A percentile compares a stretch with the other conserved stretches of the same genome.
Evolutionary conservation across 53 echinoderm and acorn worm genomes (phyloP).

Genomic region (Temnopleurus reevesii): DNA sequence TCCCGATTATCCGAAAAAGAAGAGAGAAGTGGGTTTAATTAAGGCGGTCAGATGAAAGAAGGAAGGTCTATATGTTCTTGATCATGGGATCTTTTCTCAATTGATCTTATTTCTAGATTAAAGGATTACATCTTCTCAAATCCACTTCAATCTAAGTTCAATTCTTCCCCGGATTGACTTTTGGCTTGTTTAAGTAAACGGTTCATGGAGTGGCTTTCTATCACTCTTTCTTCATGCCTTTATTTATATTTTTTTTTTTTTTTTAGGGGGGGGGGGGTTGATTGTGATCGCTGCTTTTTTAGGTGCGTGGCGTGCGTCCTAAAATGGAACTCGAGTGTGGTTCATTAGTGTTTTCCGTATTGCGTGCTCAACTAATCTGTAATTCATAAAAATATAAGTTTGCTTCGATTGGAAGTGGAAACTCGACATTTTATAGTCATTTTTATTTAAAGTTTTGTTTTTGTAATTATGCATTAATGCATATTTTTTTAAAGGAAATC

Average conservation of each 20-base stretch:
- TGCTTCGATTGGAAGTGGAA: no score
- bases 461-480: no score
- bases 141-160: slow-evolving; percentile 17
- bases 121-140: slow-evolving; percentile 15
- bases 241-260: neutral
- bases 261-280: no score
- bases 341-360: no score
- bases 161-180: slow-evolving; percentile 8
- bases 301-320: no score
- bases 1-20: neutral
- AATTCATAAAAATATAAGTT: no score
- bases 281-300: no score
- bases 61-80: neutral
- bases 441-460: no score
- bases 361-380: no score
- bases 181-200: slow-evolving; percentile 28
- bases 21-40: slow-evolving; percentile 16
- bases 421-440: no score
- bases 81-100: neutral
- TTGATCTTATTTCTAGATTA: slow-evolving; percentile 35
- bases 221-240: neutral
- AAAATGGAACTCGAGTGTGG: no score
- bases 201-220: neutral
- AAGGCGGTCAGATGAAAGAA: slow-evolving; percentile 16
- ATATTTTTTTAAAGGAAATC: no score